Conservation (phyloP, 2,888 invertebrate genomes). For the Ophraella communa region DNA sequence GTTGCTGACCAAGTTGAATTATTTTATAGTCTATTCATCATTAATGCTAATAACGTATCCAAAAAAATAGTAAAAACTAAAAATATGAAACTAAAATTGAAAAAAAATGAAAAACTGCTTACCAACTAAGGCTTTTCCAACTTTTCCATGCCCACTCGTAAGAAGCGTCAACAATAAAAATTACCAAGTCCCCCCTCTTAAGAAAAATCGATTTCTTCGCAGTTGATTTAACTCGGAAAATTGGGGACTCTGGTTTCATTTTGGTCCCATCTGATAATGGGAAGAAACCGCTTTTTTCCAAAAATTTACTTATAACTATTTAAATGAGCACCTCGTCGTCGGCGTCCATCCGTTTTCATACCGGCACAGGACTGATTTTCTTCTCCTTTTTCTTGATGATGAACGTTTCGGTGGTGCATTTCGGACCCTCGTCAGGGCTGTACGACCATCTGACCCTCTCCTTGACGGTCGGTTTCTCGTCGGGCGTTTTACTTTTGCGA, state of each 20-base stretch:
- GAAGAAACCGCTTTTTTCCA: not conserved
- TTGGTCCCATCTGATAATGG: not conserved
- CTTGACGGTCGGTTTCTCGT: slow-evolving; percentile 54
- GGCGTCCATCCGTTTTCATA: slow-evolving; percentile 49
- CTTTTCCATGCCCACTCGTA: no score
- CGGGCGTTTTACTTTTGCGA: slow-evolving; percentile 60
- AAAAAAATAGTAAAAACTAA: no score
- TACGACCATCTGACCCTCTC: slow-evolving; percentile 59
- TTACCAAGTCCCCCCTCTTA: no score
- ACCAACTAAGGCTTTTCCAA: no score
- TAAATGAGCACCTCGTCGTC: slow-evolving; percentile 37
- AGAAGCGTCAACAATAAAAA: no score
- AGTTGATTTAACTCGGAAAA: not conserved
- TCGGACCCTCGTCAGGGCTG: slow-evolving; percentile 60
- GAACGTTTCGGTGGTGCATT: slow-evolving; percentile 58
- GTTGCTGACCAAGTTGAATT: no score
- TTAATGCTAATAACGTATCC: no score
- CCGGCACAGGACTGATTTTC: slow-evolving; percentile 58
- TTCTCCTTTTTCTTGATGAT: slow-evolving; percentile 56
- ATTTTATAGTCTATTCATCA: no score
- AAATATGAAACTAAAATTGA: no score
- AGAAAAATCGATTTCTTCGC: not conserved
- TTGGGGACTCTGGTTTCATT: no score
- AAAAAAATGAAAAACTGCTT: no score
- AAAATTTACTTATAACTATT: not conserved